Evolutionary conservation across 2,797 vertebrate species (phyloP).

Genomic region (Neopelma chrysocephalum): DNA sequence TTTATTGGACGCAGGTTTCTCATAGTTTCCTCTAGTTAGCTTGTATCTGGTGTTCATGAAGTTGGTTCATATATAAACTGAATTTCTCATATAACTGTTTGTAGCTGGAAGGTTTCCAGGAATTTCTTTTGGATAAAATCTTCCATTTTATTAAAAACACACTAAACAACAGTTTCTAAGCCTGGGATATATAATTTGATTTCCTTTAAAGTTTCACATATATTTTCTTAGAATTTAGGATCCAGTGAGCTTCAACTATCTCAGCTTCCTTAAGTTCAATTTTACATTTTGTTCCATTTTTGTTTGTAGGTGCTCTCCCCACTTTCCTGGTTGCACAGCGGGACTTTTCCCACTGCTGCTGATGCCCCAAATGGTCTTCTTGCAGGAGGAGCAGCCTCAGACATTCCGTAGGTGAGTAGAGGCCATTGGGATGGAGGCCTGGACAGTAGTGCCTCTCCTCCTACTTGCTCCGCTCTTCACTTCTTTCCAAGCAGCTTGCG

Average conservation of each 20-base stretch:
- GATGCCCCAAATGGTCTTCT: conserved; percentile 36
- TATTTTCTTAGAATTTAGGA: background rate
- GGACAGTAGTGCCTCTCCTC: background rate
- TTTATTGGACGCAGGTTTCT: background rate
- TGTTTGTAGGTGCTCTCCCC: conserved; percentile 57
- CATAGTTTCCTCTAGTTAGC: background rate
- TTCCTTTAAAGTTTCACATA: background rate
- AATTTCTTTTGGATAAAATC: background rate
- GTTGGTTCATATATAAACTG: background rate
- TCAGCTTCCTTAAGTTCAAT: conserved; percentile 10
- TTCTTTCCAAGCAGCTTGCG: background rate
- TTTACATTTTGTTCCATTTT: conserved; percentile 40
- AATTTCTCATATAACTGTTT: background rate
- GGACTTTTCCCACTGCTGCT: conserved; percentile 61
- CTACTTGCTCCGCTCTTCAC: background rate
- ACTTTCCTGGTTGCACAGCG: conserved; percentile 50
- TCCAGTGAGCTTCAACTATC: background rate
- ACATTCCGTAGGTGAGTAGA: conserved; percentile 62
- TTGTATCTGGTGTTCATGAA: background rate
- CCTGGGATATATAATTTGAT: background rate
- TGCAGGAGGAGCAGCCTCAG: conserved; percentile 51
- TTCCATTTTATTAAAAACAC: background rate
- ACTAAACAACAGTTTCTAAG: background rate
- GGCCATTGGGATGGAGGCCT: conserved; percentile 14
- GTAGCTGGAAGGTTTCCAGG: background rate